Base-by-base conservation (phyloP, 2,113 vertebrate genomes). In the Lepus americanus region DNA sequence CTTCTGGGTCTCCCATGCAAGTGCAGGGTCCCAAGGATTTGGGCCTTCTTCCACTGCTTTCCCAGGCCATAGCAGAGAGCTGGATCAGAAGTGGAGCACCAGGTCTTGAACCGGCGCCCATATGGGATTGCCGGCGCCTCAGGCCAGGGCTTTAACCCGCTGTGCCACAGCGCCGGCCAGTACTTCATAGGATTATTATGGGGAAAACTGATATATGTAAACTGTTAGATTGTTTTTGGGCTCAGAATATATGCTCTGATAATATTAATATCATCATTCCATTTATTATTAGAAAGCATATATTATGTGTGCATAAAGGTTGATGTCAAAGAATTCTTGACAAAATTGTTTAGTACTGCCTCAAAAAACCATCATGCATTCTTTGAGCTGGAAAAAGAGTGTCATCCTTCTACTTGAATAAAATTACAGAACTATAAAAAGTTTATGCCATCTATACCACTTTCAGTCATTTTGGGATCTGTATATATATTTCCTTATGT, bases 331-430 rank as follows among this genome's bases (percentile, higher is more conserved):
- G 17, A 87, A 51, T 69, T 87, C 9, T 83, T 82, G 25, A 85
- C 31, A 29, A 0, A 74, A 72, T 33, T 72, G 11, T 39, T 81
- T 81, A 66, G 20, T 59, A 55, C 33, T 61, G 10, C 81, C 33
- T 83, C 36, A 51, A 44, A 88, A 44, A 90, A 97, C 33, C 83
- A 88, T 63, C 59, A 9, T 59, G 90, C 51, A 92, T 31, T 94
- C 22, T 92, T 4, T 78, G 64, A 83, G 51, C 69, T 77, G 17
- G 63, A 53, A 31, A 94, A 81, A 95, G 19, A 74, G 9, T 90
- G 25, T 49, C 31, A 0, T 67, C 29, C 55, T 49, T 51, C 63
- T 69, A n/a, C 76, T 55, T 82, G 6, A 3, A 78, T 64, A 59
- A 59, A 66, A 78, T 31, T 36, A 9, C 4, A 22, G 19, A 90